A percentile compares a stretch with the other conserved stretches of the same genome.
Conservation (phyloP, 2,113 vertebrate genomes). For the Bagarius yarrelli region DNA sequence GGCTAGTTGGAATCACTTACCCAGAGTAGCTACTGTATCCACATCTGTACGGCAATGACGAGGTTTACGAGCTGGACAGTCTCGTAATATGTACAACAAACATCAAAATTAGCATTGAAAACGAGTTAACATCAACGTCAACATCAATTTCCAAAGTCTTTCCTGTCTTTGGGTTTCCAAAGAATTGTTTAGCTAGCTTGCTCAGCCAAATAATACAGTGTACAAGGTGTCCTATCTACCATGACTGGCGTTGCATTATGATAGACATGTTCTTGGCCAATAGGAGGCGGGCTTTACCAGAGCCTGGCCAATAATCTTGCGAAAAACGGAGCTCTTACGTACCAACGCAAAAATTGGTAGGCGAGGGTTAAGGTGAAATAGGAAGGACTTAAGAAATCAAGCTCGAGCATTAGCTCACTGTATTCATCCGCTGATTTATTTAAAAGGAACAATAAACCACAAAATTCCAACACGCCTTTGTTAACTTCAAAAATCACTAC, state of each 20-base stretch:
- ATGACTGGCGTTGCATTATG: slow-evolving; percentile 64
- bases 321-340: not conserved
- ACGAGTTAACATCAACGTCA: slow-evolving; percentile 39
- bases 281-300: slow-evolving; percentile 33
- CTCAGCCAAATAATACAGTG: slow-evolving; percentile 67
- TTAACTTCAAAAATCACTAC: too few species aligned
- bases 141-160: slow-evolving; percentile 52
- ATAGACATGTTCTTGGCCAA: slow-evolving; percentile 64
- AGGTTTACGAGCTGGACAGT: slow-evolving; percentile 30
- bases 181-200: slow-evolving; percentile 69
- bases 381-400: slow-evolving; percentile 67
- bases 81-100: slow-evolving; percentile 12
- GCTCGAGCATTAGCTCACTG: slow-evolving; percentile 51
- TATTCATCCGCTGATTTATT: slow-evolving; percentile 68
- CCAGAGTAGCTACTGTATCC: slow-evolving; percentile 64
- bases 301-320: slow-evolving; percentile 58
- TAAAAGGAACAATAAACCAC: not conserved
- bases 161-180: slow-evolving; percentile 63
- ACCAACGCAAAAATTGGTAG: slow-evolving; percentile 47
- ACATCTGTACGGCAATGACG: slow-evolving; percentile 68
- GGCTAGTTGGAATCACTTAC: slow-evolving; percentile 69
- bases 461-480: not conserved
- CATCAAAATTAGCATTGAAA: slow-evolving; percentile 29
- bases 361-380: slow-evolving; percentile 58
- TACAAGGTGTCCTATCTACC: slow-evolving; percentile 74